phyloP scores from a whole-genome alignment of 1,140 invertebrate genomes.

The Tetraneura akinire region DNA sequence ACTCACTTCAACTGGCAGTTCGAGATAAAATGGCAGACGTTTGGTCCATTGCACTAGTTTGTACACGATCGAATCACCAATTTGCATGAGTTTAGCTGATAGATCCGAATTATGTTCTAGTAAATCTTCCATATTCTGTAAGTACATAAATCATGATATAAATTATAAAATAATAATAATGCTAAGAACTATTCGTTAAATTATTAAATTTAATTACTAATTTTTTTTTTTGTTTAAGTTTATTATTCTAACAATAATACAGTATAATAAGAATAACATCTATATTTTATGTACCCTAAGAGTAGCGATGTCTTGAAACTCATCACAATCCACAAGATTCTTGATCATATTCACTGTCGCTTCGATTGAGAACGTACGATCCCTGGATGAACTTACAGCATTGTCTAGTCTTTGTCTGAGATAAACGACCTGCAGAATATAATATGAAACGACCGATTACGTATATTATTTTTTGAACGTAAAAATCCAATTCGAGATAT shows the following conservation, averaged over 20 bases:
- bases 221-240: background rate
- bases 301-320: constrained; percentile 92
- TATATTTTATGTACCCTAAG: constrained; percentile 63
- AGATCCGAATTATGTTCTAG: constrained; percentile 87
- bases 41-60: constrained; percentile 98
- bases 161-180: background rate
- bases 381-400: constrained; percentile 80
- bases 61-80: constrained; percentile 93
- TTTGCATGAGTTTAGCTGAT: constrained; percentile 88
- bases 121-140: constrained; percentile 85
- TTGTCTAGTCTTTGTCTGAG: constrained; percentile 83
- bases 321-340: constrained; percentile 89
- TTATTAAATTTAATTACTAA: too few relatives aligned
- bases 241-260: background rate
- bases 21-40: constrained; percentile 92
- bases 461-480: background rate
- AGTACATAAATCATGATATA: too few relatives aligned
- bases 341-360: constrained; percentile 82
- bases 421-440: constrained; percentile 70
- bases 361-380: constrained; percentile 78
- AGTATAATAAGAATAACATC: too few relatives aligned
- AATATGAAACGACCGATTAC: background rate
- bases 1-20: constrained; percentile 83
- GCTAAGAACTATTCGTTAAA: background rate
- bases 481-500: background rate